Conservation (phyloP, 1,140 invertebrate genomes). For the Drosophila kohkoa region DNA sequence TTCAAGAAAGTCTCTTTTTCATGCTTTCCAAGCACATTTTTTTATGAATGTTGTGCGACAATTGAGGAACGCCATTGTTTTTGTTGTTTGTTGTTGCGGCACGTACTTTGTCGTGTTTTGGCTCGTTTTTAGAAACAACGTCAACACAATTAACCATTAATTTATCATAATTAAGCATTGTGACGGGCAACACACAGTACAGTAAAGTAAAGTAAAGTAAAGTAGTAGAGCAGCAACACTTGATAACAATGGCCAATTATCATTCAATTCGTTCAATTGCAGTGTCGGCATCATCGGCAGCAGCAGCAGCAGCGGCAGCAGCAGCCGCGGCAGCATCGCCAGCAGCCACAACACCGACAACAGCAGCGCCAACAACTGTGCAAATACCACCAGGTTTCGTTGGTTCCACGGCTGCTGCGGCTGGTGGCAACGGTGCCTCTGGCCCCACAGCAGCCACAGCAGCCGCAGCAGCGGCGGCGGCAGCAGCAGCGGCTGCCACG, state of each 20-base stretch:
- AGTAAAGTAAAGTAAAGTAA: too few relatives aligned
- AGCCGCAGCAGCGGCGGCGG: slow-evolving; percentile 84
- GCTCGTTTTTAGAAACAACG: slow-evolving; percentile 63
- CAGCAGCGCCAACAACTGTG: slow-evolving; percentile 71
- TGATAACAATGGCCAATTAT: slow-evolving; percentile 81
- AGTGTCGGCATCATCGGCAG: slow-evolving; percentile 70
- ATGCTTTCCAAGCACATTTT: too few relatives aligned
- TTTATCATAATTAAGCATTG: slow-evolving; percentile 84
- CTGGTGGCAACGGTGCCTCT: slow-evolving; percentile 63
- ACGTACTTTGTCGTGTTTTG: slow-evolving; percentile 42
- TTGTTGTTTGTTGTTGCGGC: neutral
- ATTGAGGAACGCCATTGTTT: slow-evolving; percentile 17
- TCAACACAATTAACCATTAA: slow-evolving; percentile 82
- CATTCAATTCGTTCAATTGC: slow-evolving; percentile 82
- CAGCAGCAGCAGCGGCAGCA: slow-evolving; percentile 58
- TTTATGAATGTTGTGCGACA: slow-evolving; percentile 17
- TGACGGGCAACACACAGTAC: slow-evolving; percentile 30
- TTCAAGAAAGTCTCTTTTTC: neutral
- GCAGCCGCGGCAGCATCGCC: slow-evolving; percentile 37
- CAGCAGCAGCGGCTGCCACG: slow-evolving; percentile 81
- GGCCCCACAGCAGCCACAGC: slow-evolving; percentile 82
- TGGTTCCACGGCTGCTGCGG: slow-evolving; percentile 69
- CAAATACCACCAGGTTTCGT: slow-evolving; percentile 84
- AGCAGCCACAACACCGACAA: slow-evolving; percentile 37
- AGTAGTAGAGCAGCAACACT: slow-evolving; percentile 29